Conservation (phyloP, 2,888 invertebrate species). For the Eupsilia transversa region DNA sequence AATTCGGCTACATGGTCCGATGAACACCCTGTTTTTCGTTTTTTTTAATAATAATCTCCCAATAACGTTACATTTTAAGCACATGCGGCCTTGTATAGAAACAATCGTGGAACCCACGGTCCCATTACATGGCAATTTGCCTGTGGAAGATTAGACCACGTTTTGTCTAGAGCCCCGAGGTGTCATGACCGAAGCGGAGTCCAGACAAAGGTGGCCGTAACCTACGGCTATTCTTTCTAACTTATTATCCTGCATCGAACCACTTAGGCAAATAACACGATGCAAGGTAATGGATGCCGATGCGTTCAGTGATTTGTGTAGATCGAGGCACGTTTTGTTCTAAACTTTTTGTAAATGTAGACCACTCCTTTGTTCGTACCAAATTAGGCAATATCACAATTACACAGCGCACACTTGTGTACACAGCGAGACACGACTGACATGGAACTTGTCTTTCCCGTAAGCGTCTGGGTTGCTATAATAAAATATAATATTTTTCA, state of each 20-base stretch:
- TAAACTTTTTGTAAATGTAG: slow-evolving; percentile 61
- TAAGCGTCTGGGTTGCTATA: slow-evolving; percentile 73
- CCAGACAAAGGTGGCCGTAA: slow-evolving; percentile 75
- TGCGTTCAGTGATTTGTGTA: slow-evolving; percentile 71
- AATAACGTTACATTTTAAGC: slow-evolving; percentile 41
- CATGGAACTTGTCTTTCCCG: slow-evolving; percentile 81
- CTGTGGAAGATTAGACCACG: slow-evolving; percentile 72
- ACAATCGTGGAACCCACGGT: slow-evolving; percentile 55
- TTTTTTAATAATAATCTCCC: slow-evolving; percentile 41
- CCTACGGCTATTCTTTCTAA: slow-evolving; percentile 77
- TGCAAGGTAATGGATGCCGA: slow-evolving; percentile 74
- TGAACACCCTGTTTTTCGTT: slow-evolving; percentile 74
- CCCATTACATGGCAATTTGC: slow-evolving; percentile 72
- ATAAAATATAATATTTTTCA: slow-evolving; percentile 75
- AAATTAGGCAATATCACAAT: slow-evolving; percentile 82
- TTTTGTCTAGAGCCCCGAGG: slow-evolving; percentile 78
- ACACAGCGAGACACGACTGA: slow-evolving; percentile 75
- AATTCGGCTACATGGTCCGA: slow-evolving; percentile 68
- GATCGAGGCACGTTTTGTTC: slow-evolving; percentile 48
- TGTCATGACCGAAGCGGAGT: slow-evolving; percentile 73
- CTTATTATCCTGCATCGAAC: slow-evolving; percentile 77
- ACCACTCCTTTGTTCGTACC: slow-evolving; percentile 67
- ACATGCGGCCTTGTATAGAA: slow-evolving; percentile 39
- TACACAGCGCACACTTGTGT: slow-evolving; percentile 80
- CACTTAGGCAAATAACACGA: slow-evolving; percentile 82